Conservation (phyloP, 1,140 invertebrate species). For the Solenopsis invicta region DNA sequence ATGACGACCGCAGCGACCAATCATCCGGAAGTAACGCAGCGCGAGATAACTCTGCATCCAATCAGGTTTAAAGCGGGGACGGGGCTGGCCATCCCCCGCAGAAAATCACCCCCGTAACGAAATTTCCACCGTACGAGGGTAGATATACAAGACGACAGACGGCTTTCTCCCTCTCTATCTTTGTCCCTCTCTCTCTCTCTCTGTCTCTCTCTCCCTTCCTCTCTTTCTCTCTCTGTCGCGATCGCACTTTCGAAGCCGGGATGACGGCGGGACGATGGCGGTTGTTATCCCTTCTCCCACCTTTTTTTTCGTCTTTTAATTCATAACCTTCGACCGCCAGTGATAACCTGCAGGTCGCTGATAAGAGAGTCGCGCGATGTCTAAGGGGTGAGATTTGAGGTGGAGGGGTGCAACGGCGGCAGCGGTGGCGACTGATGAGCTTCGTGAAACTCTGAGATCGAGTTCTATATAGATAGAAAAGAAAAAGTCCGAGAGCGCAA, state of each 20-base stretch:
- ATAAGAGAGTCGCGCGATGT: slow-evolving; percentile 56
- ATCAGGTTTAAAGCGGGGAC: slow-evolving; percentile 86
- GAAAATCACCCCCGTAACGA: slow-evolving; percentile 79
- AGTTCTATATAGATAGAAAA: slow-evolving; percentile 48
- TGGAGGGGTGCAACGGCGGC: background rate
- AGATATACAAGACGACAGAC: slow-evolving; percentile 79
- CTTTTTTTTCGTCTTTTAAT: slow-evolving; percentile 70
- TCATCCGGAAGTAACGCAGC: slow-evolving; percentile 87
- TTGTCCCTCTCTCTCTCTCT: background rate
- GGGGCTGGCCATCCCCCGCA: slow-evolving; percentile 80
- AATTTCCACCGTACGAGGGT: slow-evolving; percentile 78
- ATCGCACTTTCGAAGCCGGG: slow-evolving; percentile 45
- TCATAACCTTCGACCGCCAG: slow-evolving; percentile 69
- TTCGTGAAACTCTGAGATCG: slow-evolving; percentile 69
- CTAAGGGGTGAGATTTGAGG: slow-evolving; percentile 26
- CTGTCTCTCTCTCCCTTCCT: background rate
- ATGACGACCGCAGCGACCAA: slow-evolving; percentile 87
- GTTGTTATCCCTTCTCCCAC: slow-evolving; percentile 56
- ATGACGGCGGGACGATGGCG: slow-evolving; percentile 58
- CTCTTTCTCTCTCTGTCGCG: slow-evolving; percentile 26
- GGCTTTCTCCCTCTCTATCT: slow-evolving; percentile 66
- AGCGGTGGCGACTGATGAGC: slow-evolving; percentile 39
- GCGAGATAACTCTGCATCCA: slow-evolving; percentile 88
- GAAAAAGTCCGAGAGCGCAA: slow-evolving; percentile 26
- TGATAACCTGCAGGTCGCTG: slow-evolving; percentile 70